Base-by-base conservation (phyloP, 2,888 invertebrate species). In the Parelbella ahira region DNA sequence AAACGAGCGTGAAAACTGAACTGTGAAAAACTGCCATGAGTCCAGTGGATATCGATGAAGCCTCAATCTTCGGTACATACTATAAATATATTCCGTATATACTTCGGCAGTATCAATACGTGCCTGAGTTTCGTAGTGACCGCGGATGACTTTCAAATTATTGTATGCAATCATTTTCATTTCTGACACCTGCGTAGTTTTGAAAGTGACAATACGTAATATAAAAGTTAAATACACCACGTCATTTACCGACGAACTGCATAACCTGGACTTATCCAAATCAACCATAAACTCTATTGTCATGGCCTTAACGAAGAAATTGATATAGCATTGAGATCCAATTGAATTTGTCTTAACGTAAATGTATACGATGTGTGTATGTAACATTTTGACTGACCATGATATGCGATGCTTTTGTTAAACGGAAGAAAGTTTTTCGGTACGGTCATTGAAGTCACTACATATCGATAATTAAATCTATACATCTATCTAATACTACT, bases 181-280 rank as follows among this genome's bases (percentile, higher is more conserved):
- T 42, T 30, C 25, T 28, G 36, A 23, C 33, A 45, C 32, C 29
- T 28, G 37, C 10, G 11, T 21, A 21, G 24, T 45, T 28, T 54
- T 51, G 56, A 47, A 47, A 49, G 45, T 47, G 49, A 43, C 47
- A 38, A 34, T 30, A 37, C 37, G 25, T 39, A 44, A n/a, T n/a
- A n/a, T n/a, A n/a, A n/a, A n/a, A n/a, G 25, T 30, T 21, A 33
- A 48, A 41, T 43, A 33, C 27, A 44, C 42, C 39, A 41, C 8
- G 39, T 41, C 41, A 19, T n/a, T n/a, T n/a, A n/a, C n/a, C n/a
- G n/a, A n/a, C n/a, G n/a, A n/a, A n/a, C n/a, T n/a, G n/a, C n/a
- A n/a, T n/a, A n/a, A n/a, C n/a, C n/a, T n/a, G n/a, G n/a, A n/a
- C n/a, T n/a, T n/a, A n/a, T n/a, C 20, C 6, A 5, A 20, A 6